Base-by-base conservation (phyloP, 1,140 invertebrate genomes). In the Contarinia nasturtii region DNA sequence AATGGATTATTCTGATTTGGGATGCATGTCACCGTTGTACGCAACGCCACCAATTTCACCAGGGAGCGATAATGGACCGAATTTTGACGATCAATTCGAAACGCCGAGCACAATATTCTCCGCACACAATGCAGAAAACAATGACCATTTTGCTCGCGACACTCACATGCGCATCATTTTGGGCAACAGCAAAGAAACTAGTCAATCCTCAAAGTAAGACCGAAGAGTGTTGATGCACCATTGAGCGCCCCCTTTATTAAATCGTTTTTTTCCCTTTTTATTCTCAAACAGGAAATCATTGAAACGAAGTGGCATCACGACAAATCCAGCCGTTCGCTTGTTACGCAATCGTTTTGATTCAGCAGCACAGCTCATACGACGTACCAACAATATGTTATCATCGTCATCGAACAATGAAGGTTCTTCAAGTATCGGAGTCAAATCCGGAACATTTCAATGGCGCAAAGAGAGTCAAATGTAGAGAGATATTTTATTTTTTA, bases 111-210 rank as follows among this genome's bases (percentile, higher is more conserved):
- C 71, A 61, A 68, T 57, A 48, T 51, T 64, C 53, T 48, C 57
- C 55, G 19, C 33, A 45, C 44, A 56, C 54, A 17, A 33, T 33
- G 19, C 15, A 12, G 27, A 18, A 7, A 33, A 44, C 37, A 66
- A 68, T 2, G 66, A 77, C 20, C 82, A 86, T 57, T 87, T 88
- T 63, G 81, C 81, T 27, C 70, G 84, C 8, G 85, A 90, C 61
- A 86, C 86, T 8, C 86, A 90, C 54, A 89, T 91, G 86, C 72
- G 84, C 53, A 89, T 89, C 50, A 89, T 90, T 56, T 64, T 91
- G 49, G 86, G 86, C 3, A 63, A 75, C 41, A 86, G 85, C 3
- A 62, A 69, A 7, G 73, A 73, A 53, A 57, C 63, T 27, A 47
- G 20, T 22, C 57, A 61, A 36, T 60, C 61, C 11, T 46, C 33